Evolutionary conservation across 2,888 invertebrate genomes (phyloP).

Genomic region (Strigamia transsilvanica): DNA sequence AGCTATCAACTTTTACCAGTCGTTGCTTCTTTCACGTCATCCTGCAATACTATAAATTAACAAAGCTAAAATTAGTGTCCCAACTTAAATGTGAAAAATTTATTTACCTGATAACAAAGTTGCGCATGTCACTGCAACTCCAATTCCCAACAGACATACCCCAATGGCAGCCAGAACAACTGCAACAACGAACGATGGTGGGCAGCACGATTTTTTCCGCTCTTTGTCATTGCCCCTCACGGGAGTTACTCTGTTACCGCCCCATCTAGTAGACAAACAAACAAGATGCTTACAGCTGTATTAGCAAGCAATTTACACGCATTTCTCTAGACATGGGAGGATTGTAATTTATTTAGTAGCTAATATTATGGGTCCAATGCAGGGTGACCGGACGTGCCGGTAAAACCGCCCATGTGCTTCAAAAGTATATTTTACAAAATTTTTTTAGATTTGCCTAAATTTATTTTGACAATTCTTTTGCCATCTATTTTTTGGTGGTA

Average conservation of each 20-base stretch:
- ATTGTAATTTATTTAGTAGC: too few species aligned
- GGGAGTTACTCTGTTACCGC: neutral
- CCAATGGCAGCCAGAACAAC: conserved; percentile 18
- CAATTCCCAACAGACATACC: conserved; percentile 29
- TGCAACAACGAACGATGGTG: neutral
- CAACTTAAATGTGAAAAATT: neutral
- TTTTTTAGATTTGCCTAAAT: too few species aligned
- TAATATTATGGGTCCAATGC: too few species aligned
- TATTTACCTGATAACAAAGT: conserved; percentile 22
- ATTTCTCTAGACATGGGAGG: too few species aligned
- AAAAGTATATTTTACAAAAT: too few species aligned
- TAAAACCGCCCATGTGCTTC: too few species aligned
- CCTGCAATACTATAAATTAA: conserved; percentile 26
- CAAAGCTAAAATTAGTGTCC: neutral
- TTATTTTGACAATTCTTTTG: too few species aligned
- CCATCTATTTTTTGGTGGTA: too few species aligned
- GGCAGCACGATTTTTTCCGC: conserved; percentile 1
- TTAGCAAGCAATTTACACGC: too few species aligned
- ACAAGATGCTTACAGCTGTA: neutral
- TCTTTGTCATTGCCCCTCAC: neutral
- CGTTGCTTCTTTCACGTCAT: conserved; percentile 44
- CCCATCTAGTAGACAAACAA: neutral
- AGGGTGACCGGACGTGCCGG: too few species aligned
- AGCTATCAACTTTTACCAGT: conserved; percentile 41
- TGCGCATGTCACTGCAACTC: conserved; percentile 46